phyloP scores from a whole-genome alignment of 2,888 invertebrate genomes.

The Synanthedon formicaeformis region DNA sequence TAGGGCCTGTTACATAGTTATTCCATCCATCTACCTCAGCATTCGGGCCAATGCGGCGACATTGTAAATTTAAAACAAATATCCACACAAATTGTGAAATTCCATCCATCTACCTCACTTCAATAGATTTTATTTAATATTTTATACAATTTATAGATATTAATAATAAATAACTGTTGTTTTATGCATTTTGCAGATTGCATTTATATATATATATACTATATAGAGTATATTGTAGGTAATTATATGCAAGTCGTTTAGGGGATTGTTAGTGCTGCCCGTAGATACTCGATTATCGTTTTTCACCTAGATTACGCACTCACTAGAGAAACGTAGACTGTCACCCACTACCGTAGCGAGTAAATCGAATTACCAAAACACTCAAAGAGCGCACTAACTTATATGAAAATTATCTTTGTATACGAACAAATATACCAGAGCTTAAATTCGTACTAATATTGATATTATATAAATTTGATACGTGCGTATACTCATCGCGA shows the following conservation, averaged over 20 bases:
- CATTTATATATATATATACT: slow-evolving; percentile 69
- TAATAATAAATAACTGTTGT: slow-evolving; percentile 67
- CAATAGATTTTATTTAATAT: slow-evolving; percentile 72
- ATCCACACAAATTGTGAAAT: slow-evolving; percentile 73
- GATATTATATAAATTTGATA: slow-evolving; percentile 23
- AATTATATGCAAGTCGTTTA: slow-evolving; percentile 61
- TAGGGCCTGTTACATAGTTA: slow-evolving; percentile 64
- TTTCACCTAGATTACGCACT: slow-evolving; percentile 49
- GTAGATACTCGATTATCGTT: slow-evolving; percentile 34
- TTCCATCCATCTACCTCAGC: slow-evolving; percentile 73
- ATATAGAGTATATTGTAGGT: slow-evolving; percentile 68
- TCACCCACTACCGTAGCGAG: slow-evolving; percentile 36
- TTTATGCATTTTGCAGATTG: slow-evolving; percentile 71
- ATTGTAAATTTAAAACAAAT: slow-evolving; percentile 48
- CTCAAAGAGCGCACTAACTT: slow-evolving; percentile 42
- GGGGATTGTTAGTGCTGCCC: slow-evolving; percentile 58
- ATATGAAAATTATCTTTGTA: slow-evolving; percentile 52
- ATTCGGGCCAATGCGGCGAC: slow-evolving; percentile 66
- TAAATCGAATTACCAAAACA: slow-evolving; percentile 24
- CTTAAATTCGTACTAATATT: slow-evolving; percentile 49
- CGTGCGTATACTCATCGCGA: slow-evolving; percentile 8
- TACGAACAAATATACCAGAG: slow-evolving; percentile 68
- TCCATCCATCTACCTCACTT: slow-evolving; percentile 82
- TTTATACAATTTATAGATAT: slow-evolving; percentile 71
- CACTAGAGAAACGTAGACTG: slow-evolving; percentile 48